Conservation (phyloP, 2,113 vertebrate genomes). For the Prinia subflava region DNA sequence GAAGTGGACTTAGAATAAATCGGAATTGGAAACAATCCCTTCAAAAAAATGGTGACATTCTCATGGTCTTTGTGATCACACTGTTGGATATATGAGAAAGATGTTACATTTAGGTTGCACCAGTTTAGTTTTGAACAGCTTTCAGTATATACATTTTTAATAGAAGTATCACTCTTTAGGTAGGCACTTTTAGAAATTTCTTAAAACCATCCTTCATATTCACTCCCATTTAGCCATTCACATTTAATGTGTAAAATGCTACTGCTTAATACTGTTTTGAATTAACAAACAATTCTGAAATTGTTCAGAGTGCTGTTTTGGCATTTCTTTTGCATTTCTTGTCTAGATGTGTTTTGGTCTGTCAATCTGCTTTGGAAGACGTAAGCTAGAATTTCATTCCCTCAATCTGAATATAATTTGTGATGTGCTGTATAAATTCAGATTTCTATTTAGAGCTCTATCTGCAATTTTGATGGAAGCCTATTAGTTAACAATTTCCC, state of each 20-base stretch:
- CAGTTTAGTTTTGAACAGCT: neutral
- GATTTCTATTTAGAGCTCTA: neutral
- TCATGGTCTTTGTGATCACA: neutral
- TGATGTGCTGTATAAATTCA: neutral
- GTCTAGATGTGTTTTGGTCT: slow-evolving; percentile 17
- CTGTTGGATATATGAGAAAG: neutral
- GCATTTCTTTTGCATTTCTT: neutral
- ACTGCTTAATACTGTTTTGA: slow-evolving; percentile 21
- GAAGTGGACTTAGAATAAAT: neutral
- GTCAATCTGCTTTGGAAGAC: slow-evolving; percentile 5
- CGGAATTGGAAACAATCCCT: neutral
- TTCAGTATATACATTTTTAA: neutral
- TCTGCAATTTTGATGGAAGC: neutral
- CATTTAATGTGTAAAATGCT: neutral
- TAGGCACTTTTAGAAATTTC: neutral
- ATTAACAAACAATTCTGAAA: slow-evolving; percentile 17
- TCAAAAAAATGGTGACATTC: neutral
- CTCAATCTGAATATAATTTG: slow-evolving; percentile 18
- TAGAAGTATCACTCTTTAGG: neutral
- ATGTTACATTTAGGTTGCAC: neutral
- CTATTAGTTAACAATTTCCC: slow-evolving; percentile 51
- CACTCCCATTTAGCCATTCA: neutral
- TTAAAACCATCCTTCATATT: neutral
- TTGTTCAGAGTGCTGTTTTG: neutral
- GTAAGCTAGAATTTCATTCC: neutral